phyloP scores from a whole-genome alignment of 1,140 invertebrate genomes.

The Mercenaria mercenaria region DNA sequence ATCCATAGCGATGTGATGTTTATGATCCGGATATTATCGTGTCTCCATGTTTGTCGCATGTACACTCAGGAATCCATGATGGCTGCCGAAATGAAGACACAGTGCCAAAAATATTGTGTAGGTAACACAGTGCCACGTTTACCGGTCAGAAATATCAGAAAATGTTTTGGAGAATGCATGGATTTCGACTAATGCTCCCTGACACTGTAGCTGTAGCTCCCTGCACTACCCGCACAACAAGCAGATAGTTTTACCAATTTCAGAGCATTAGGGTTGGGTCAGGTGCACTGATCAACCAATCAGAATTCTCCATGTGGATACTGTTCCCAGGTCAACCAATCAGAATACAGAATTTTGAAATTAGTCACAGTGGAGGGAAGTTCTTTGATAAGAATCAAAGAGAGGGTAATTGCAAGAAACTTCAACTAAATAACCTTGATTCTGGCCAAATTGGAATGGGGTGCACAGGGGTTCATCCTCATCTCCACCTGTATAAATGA shows the following conservation, averaged over 20 bases:
- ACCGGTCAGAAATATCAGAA: constrained; percentile 51
- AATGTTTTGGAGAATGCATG: constrained; percentile 62
- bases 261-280: constrained; percentile 73
- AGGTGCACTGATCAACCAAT: constrained; percentile 72
- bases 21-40: constrained; percentile 45
- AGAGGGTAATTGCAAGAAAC: constrained; percentile 53
- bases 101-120: constrained; percentile 62
- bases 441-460: constrained; percentile 41
- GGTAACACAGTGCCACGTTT: constrained; percentile 50
- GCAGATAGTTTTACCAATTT: constrained; percentile 83
- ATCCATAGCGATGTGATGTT: constrained; percentile 46
- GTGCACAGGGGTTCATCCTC: background rate
- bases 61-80: constrained; percentile 66
- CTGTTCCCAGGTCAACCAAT: constrained; percentile 71
- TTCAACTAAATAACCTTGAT: constrained; percentile 57
- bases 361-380: constrained; percentile 68
- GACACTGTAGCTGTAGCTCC: constrained; percentile 73
- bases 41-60: constrained; percentile 60
- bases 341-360: constrained; percentile 67
- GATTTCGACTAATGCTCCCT: constrained; percentile 78
- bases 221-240: constrained; percentile 64
- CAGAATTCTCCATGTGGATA: constrained; percentile 63
- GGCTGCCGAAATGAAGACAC: constrained; percentile 48
- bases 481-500: background rate
- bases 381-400: constrained; percentile 54